These are phyloP conservation scores for Eleginops maclovinus DNA, from an alignment of 2,113 vertebrate species.

Conservation along the genomic window DNA sequence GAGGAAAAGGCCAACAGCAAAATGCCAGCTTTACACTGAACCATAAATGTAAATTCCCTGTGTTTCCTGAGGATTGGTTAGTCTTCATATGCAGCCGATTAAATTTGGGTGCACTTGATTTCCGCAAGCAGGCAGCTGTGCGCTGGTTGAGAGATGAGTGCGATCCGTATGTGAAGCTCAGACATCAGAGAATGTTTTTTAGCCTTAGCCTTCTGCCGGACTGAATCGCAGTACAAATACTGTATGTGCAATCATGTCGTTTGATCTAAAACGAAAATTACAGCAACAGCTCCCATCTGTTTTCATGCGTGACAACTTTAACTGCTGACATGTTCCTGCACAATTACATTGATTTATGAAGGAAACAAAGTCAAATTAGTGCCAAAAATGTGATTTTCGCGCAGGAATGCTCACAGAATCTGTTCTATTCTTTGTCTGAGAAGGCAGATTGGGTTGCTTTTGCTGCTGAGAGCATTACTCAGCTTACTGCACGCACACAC, in stretches of 20 bases:
- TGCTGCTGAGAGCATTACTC: not conserved
- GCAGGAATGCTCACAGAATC: slow-evolving; percentile 29
- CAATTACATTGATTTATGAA: slow-evolving; percentile 74
- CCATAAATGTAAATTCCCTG: slow-evolving; percentile 11
- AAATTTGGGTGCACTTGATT: slow-evolving; percentile 63
- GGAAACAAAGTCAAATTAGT: slow-evolving; percentile 76
- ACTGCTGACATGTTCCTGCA: slow-evolving; percentile 82
- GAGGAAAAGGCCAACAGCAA: not conserved
- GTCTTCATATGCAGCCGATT: slow-evolving; percentile 58
- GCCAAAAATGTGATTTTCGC: slow-evolving; percentile 46
- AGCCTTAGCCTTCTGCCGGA: slow-evolving; percentile 79
- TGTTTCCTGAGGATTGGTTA: slow-evolving; percentile 31
- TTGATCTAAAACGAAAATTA: slow-evolving; percentile 87
- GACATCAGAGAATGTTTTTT: slow-evolving; percentile 57
- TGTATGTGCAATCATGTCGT: slow-evolving; percentile 81
- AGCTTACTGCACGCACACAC: slow-evolving; percentile 18
- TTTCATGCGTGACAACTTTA: slow-evolving; percentile 81
- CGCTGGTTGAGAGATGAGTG: slow-evolving; percentile 50
- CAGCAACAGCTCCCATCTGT: slow-evolving; percentile 86
- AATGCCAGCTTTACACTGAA: slow-evolving; percentile 6
- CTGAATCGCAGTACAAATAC: slow-evolving; percentile 71
- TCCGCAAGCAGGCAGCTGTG: slow-evolving; percentile 62
- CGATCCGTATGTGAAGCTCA: slow-evolving; percentile 36
- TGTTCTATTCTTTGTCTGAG: slow-evolving; percentile 26
- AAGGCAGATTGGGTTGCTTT: slow-evolving; percentile 21